A percentile compares a stretch with the other conserved stretches of the same genome.
Evolutionary conservation across 2,888 invertebrate genomes (phyloP).

Genomic region (Venusia cambrica): DNA sequence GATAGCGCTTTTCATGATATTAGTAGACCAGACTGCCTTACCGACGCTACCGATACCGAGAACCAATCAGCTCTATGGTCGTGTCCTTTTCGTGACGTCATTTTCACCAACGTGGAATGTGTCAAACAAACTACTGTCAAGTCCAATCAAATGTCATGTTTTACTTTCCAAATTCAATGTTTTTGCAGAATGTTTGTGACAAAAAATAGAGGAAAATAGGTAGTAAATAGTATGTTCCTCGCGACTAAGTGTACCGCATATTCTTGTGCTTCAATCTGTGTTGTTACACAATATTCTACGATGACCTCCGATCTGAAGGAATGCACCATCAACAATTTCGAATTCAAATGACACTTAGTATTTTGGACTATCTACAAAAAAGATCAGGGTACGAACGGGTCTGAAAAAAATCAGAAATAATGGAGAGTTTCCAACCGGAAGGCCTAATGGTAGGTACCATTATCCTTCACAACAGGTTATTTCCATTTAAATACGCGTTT

Average conservation of each 20-base stretch:
- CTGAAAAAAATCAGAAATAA: constrained; percentile 53
- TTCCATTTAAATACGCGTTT: constrained; percentile 44
- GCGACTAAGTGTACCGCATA: constrained; percentile 21
- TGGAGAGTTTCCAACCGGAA: constrained; percentile 65
- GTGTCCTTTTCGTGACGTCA: constrained; percentile 82
- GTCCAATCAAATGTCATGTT: constrained; percentile 68
- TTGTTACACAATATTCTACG: constrained; percentile 34
- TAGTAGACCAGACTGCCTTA: constrained; percentile 48
- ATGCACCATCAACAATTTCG: constrained; percentile 53
- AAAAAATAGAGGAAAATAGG: constrained; percentile 28
- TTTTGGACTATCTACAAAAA: constrained; percentile 65
- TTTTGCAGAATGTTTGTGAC: constrained; percentile 43
- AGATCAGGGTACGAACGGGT: constrained; percentile 51
- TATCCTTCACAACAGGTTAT: constrained; percentile 6
- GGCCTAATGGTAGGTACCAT: constrained; percentile 64
- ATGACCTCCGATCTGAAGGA: constrained; percentile 46
- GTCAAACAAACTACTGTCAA: too few relatives aligned
- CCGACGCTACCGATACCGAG: constrained; percentile 35
- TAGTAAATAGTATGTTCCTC: constrained; percentile 24
- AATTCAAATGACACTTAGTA: constrained; percentile 59
- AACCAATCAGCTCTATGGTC: constrained; percentile 67
- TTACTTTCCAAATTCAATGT: constrained; percentile 56
- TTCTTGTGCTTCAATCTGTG: constrained; percentile 15
- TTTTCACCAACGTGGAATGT: constrained; percentile 86
- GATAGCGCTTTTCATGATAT: constrained; percentile 48